Base-by-base conservation (phyloP, 1,140 invertebrate genomes). In the Trichoplusia ni region DNA sequence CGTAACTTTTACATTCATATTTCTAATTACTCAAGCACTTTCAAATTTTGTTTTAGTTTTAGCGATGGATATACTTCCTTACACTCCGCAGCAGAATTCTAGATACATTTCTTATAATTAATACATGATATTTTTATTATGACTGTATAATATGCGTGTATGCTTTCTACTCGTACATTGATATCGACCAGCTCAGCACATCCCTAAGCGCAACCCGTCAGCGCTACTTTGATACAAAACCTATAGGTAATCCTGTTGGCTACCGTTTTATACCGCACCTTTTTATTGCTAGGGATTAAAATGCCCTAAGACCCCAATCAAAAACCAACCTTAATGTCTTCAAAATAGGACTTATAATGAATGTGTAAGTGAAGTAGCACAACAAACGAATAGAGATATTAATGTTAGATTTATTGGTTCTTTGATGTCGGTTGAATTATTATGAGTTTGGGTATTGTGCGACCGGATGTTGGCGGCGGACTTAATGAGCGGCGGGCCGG, bases 181-280 rank as follows among this genome's bases (percentile, higher is more conserved):
- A 13, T 8, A 25, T 44, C 54, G 54, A 58, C 2, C 19, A 44
- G 33, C 16, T 4, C 4, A 13, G 1, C 18, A 33, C 81, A 67
- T 68, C 71, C n/a, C 71, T 81, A 82, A 42, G 21, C 25, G 56
- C 40, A 68, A 65, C 46, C 69, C 73, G 69, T 75, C 75, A 77
- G 67, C 77, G 71, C 69, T 66, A 69, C 65, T 72, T 70, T 77
- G 71, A 77, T 73, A 83, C 77, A 81, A 80, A 79, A 77, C 73
- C 69, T 74, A 78, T 67, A 72, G 73, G 71, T 82, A 86, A 87
- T 85, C 82, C 85, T 81, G 82, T 79, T 74, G 73, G 82, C 85
- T 88, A 88, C 85, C 82, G 85, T 78, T 85, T 81, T 79, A 80
- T 79, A 72, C 58, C 63, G 49, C 38, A 58, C 54, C 62, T 83